Conservation (phyloP, 2,797 vertebrate species). For the Schizopygopsis pylzovi region DNA sequence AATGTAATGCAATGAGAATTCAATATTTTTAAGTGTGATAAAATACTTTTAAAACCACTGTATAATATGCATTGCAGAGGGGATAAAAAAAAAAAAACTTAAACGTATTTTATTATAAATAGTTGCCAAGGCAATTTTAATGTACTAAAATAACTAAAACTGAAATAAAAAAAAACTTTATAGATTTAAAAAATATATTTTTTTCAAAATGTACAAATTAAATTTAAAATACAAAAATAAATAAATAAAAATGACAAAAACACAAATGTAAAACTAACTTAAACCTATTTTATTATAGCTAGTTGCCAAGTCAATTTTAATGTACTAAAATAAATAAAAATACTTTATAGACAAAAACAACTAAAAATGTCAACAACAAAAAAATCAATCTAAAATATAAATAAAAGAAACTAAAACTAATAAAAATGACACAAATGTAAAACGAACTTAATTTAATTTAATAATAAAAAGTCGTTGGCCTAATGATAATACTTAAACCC, state of each 20-base stretch:
- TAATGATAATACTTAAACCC: too few species aligned
- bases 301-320: background rate
- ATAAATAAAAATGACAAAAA: background rate
- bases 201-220: too few species aligned
- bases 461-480: too few species aligned
- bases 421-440: background rate
- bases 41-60: background rate
- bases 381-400: background rate
- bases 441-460: too few species aligned
- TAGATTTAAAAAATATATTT: too few species aligned
- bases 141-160: background rate
- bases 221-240: background rate
- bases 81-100: background rate
- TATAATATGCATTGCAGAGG: background rate
- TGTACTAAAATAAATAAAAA: background rate
- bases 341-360: too few species aligned
- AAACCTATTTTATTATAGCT: too few species aligned
- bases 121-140: background rate
- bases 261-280: background rate
- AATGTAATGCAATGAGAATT: background rate
- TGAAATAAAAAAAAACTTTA: background rate
- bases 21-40: background rate
- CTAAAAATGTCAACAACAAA: too few species aligned
- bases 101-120: too few species aligned
- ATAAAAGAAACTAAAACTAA: background rate